Conservation (phyloP, 2,113 vertebrate species). For the Ictalurus punctatus region DNA sequence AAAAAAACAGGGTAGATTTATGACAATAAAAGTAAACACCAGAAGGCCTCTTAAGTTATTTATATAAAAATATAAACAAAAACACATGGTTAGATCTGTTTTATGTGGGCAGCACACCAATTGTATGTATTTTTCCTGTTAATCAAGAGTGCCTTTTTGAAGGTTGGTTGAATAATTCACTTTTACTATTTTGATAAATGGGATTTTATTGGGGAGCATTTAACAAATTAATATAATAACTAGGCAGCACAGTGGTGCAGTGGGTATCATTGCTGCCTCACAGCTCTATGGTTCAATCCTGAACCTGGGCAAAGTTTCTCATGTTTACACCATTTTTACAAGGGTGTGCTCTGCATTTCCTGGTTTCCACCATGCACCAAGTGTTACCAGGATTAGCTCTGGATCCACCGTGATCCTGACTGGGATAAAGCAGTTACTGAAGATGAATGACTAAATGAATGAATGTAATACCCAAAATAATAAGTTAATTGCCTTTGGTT, state of each 20-base stretch:
- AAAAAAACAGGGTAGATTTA: background rate
- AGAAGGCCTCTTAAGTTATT: background rate
- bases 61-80: background rate
- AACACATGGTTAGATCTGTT: background rate
- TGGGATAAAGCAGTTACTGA: background rate
- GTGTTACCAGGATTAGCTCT: background rate
- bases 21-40: slow-evolving; percentile 31
- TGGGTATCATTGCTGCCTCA: background rate
- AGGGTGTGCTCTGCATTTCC: background rate
- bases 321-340: background rate
- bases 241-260: background rate
- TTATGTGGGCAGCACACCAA: background rate
- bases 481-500: background rate
- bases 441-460: background rate
- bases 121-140: background rate
- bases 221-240: background rate
- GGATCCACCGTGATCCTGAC: background rate
- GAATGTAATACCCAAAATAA: background rate
- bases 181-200: background rate
- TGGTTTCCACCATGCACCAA: background rate
- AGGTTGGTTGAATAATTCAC: background rate
- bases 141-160: slow-evolving; percentile 7
- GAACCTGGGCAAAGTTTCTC: background rate
- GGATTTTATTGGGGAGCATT: background rate
- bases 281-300: background rate